Evolutionary conservation across 2,888 invertebrate species (phyloP), one percentile per base, ranked within the genome.

Genomic region (Ethmia dodecea): DNA sequence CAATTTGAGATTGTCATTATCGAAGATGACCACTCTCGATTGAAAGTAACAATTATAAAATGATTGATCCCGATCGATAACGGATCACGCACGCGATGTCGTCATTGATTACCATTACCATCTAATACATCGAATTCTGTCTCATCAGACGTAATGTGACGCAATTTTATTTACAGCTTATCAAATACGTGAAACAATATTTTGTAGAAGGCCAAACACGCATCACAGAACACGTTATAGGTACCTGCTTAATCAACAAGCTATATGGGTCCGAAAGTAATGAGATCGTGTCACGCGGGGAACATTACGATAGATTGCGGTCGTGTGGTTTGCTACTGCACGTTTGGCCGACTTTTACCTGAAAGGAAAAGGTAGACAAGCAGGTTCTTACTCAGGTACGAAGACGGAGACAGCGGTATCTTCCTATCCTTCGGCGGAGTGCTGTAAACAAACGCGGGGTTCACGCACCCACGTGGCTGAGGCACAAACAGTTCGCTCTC

Each of bases 401-500:
- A 83, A 44, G 87, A 68, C 22, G 84, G 83, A 33, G 86, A 83
- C 43, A 77, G 52, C 27, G 76, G 76, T 45, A 77, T 54, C 47
- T 75, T 81, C 51, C 84, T 67, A 34, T 87, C 86, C 47, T 87
- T 87, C 0, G 86, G 86, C 26, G 87, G 87, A 2, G 86, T 87
- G 58, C 83, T 84, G 64, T 86, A 84, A 27, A 86, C 83, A 49
- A 87, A 87, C 8, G 86, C 86, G 1, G 66, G 77, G 58, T 86
- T 86, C 28, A 81, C 76, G 37, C 74, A 77, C 13, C 86, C 84
- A 5, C 72, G 67, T 8, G 74, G 56, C 33, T 71, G 68, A 11
- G 56, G 57, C 10, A 64, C 67, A 55, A 39, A 40, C 52, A 76
- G 73, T 43, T 87, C 86, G 42, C 87, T 78, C 43, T 86, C 86